Percentiles rank a stretch among this genome's conserved stretches.
phyloP scores from a whole-genome alignment of 2,797 vertebrate genomes.

The Acrocephalus scirpaceus region DNA sequence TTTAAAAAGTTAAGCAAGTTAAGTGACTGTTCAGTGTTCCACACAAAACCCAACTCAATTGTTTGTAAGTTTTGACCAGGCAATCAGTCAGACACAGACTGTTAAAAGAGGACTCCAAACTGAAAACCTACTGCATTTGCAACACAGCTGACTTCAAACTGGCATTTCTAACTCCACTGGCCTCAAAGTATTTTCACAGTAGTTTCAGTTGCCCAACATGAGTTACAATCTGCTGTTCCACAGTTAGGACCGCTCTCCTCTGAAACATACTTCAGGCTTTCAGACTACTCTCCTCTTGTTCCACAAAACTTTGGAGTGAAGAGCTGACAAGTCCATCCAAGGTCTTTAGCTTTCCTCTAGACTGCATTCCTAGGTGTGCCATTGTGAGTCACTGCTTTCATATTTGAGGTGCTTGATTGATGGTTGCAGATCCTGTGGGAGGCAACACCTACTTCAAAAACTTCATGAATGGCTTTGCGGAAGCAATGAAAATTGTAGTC shows the following conservation, averaged over 20 bases:
- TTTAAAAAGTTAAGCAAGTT: constrained; percentile 45
- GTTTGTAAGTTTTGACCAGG: constrained; percentile 23
- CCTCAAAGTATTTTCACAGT: constrained; percentile 63
- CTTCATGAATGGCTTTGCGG: constrained; percentile 98
- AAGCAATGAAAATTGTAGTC: constrained; percentile 99
- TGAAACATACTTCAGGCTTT: constrained; percentile 56
- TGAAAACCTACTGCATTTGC: constrained; percentile 54
- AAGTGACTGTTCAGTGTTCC: constrained; percentile 59
- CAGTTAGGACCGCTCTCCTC: constrained; percentile 49
- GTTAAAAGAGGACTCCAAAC: constrained; percentile 56
- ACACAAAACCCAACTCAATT: constrained; percentile 57
- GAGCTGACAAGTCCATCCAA: constrained; percentile 56
- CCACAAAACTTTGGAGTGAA: constrained; percentile 67
- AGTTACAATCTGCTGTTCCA: constrained; percentile 58
- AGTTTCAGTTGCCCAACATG: constrained; percentile 60
- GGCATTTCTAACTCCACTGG: constrained; percentile 51
- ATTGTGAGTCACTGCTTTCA: constrained; percentile 93
- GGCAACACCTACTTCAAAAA: constrained; percentile 95
- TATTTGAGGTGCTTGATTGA: constrained; percentile 84
- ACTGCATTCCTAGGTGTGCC: constrained; percentile 92
- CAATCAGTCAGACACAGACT: constrained; percentile 52
- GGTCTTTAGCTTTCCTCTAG: constrained; percentile 73
- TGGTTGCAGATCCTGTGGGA: constrained; percentile 85
- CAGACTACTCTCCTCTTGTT: constrained; percentile 58
- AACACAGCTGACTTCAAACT: constrained; percentile 16